Evolutionary conservation across 1,140 invertebrate species (phyloP).

Genomic region (Diprion similis): DNA sequence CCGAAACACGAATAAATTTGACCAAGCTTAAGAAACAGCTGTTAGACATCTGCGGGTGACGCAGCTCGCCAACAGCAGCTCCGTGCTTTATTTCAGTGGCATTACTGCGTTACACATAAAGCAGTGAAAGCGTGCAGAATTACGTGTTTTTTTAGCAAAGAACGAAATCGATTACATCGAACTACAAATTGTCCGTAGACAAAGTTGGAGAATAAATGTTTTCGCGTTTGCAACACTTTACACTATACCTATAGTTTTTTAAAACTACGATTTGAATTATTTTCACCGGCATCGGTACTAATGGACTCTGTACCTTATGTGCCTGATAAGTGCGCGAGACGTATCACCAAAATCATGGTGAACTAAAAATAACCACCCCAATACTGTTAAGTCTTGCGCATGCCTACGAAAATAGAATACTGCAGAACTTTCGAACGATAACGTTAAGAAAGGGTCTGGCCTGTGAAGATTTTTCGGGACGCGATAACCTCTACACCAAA

Average conservation of each 20-base stretch:
- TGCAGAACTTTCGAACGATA: conserved; percentile 2
- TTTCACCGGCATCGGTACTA: too few species aligned
- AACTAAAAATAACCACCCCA: neutral
- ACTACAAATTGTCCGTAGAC: too few species aligned
- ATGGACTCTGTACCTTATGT: too few species aligned
- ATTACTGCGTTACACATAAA: too few species aligned
- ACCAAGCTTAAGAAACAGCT: neutral
- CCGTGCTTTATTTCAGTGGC: neutral
- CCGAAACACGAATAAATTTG: neutral
- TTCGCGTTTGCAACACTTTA: too few species aligned
- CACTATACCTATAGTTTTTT: too few species aligned
- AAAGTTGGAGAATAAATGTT: too few species aligned
- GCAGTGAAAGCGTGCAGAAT: too few species aligned
- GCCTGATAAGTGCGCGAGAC: neutral
- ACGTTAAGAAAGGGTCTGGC: neutral
- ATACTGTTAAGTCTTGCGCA: neutral
- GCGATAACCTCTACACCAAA: neutral
- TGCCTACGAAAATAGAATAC: neutral
- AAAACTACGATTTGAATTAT: too few species aligned
- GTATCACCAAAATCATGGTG: neutral
- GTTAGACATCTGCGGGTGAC: conserved; percentile 3
- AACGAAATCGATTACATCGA: too few species aligned
- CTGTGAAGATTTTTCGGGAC: neutral
- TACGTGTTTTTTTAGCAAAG: too few species aligned
- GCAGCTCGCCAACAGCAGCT: neutral